Percentiles rank a stretch among this genome's conserved stretches.
Conservation (phyloP, 2,888 invertebrate genomes). For the Barypeithes pellucidus region DNA sequence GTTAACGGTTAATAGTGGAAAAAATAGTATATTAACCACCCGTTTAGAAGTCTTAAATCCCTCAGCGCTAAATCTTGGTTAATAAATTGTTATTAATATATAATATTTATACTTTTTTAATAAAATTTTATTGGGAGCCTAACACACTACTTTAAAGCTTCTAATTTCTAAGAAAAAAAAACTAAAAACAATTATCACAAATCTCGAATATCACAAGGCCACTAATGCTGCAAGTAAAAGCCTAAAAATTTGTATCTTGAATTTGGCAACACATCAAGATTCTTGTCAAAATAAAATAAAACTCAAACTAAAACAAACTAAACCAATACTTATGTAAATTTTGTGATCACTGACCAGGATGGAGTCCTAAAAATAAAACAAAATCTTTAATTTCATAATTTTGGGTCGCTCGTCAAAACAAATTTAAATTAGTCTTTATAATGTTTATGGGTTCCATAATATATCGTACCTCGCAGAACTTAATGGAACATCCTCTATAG, state of each 20-base stretch:
- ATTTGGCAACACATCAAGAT: neutral
- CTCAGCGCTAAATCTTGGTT: too few relatives aligned
- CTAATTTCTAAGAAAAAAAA: neutral
- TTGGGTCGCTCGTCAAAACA: neutral
- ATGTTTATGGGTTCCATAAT: too few relatives aligned
- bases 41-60: too few relatives aligned
- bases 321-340: constrained; percentile 32
- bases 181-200: too few relatives aligned
- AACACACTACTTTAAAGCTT: neutral
- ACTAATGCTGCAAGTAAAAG: constrained; percentile 3
- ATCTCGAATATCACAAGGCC: neutral
- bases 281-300: constrained; percentile 24
- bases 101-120: neutral
- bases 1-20: too few relatives aligned
- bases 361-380: constrained; percentile 45
- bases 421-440: too few relatives aligned
- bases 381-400: neutral
- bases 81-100: too few relatives aligned
- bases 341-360: constrained; percentile 44
- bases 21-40: too few relatives aligned
- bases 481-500: too few relatives aligned
- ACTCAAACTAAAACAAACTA: constrained; percentile 26
- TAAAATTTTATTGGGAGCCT: neutral
- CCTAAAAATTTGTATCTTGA: constrained; percentile 16
- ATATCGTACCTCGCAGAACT: too few relatives aligned